phyloP scores from a whole-genome alignment of 2,113 vertebrate species.

The Nanorana parkeri region DNA sequence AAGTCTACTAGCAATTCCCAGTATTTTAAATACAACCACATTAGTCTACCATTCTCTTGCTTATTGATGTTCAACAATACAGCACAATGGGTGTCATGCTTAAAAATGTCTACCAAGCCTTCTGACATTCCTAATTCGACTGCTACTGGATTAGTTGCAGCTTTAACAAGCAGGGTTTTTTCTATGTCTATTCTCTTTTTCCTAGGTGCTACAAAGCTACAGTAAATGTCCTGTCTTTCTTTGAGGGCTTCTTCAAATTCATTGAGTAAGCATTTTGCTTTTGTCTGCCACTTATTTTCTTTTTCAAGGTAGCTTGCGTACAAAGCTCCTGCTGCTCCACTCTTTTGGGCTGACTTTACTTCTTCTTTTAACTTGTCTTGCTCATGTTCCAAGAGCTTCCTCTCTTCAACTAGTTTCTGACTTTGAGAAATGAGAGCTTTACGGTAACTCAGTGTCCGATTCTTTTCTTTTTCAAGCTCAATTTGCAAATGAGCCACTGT shows the following conservation, averaged over 20 bases:
- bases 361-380: conserved; percentile 78
- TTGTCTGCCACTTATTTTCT: conserved; percentile 80
- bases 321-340: conserved; percentile 71
- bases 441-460: conserved; percentile 84
- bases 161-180: conserved; percentile 84
- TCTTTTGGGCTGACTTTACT: conserved; percentile 71
- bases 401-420: conserved; percentile 85
- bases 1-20: conserved; percentile 87
- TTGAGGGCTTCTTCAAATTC: conserved; percentile 83
- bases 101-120: conserved; percentile 90
- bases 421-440: conserved; percentile 87
- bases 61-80: conserved; percentile 82
- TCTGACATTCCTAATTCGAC: conserved; percentile 76
- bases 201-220: conserved; percentile 81
- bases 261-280: conserved; percentile 74
- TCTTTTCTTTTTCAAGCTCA: conserved; percentile 90
- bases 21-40: conserved; percentile 95
- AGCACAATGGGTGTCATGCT: conserved; percentile 88
- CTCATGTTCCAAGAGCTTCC: conserved; percentile 81
- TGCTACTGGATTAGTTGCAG: conserved; percentile 77
- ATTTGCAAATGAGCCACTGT: conserved; percentile 82
- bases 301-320: conserved; percentile 77
- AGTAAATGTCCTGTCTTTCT: conserved; percentile 89
- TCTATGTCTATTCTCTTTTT: conserved; percentile 83
- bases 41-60: conserved; percentile 87